phyloP scores from a whole-genome alignment of 2,888 invertebrate species.

The Spilosoma lubricipeda region DNA sequence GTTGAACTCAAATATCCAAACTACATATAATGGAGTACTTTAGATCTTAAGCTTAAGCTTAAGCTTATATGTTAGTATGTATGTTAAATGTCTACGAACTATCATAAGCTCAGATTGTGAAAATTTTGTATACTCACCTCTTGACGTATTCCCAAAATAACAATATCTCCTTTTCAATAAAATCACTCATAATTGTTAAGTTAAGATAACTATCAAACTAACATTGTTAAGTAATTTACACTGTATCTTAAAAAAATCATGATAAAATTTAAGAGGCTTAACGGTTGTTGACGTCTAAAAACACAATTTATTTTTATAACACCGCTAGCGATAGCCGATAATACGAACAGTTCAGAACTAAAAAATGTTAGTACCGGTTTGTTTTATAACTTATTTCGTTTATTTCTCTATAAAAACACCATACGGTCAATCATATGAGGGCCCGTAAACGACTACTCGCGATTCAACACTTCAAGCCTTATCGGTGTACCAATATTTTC shows the following conservation, averaged over 20 bases:
- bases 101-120: slow-evolving; percentile 3
- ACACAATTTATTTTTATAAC: not conserved
- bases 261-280: slow-evolving; percentile 21
- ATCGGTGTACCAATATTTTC: slow-evolving; percentile 48
- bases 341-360: not conserved
- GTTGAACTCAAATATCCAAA: not conserved
- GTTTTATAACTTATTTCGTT: slow-evolving; percentile 2
- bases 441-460: slow-evolving; percentile 62
- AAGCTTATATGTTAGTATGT: not conserved
- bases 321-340: not conserved
- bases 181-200: slow-evolving; percentile 63
- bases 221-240: slow-evolving; percentile 42
- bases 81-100: slow-evolving; percentile 5
- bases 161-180: slow-evolving; percentile 74
- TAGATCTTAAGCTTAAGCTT: not conserved
- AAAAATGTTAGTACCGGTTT: not conserved
- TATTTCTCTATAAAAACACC: slow-evolving; percentile 24
- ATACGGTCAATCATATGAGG: slow-evolving; percentile 58
- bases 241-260: slow-evolving; percentile 27
- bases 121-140: slow-evolving; percentile 65
- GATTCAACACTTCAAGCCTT: slow-evolving; percentile 58
- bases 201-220: slow-evolving; percentile 36
- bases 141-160: slow-evolving; percentile 83
- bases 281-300: not conserved
- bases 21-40: not conserved